A percentile compares a stretch with the other conserved stretches of the same genome.
Evolutionary conservation across 2,888 invertebrate species (phyloP).

Genomic region (Drosophila borealis): DNA sequence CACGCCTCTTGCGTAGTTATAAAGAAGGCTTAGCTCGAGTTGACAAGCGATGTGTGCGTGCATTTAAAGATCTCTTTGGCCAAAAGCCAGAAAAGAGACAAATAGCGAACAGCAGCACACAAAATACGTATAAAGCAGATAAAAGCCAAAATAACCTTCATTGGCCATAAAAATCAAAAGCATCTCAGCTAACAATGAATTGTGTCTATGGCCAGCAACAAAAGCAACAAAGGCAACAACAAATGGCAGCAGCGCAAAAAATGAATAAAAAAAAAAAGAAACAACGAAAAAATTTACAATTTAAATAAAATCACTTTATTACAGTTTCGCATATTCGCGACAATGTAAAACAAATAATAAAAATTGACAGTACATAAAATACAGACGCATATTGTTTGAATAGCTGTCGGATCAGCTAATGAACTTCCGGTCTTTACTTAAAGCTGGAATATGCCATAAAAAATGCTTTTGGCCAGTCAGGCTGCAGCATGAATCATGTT

Average conservation of each 20-base stretch:
- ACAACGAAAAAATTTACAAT: slow-evolving; percentile 62
- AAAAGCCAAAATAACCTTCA: slow-evolving; percentile 74
- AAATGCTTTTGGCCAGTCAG: background rate
- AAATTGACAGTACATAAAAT: slow-evolving; percentile 67
- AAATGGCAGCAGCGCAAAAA: slow-evolving; percentile 14
- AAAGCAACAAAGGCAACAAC: slow-evolving; percentile 36
- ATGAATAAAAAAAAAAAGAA: slow-evolving; percentile 4
- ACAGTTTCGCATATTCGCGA: slow-evolving; percentile 72
- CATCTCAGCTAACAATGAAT: slow-evolving; percentile 65
- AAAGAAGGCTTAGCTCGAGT: slow-evolving; percentile 17
- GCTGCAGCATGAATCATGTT: slow-evolving; percentile 47
- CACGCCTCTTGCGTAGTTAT: slow-evolving; percentile 36
- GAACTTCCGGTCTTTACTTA: slow-evolving; percentile 69
- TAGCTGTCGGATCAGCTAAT: slow-evolving; percentile 38
- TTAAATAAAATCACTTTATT: slow-evolving; percentile 74
- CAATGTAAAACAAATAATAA: slow-evolving; percentile 76
- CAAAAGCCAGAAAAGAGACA: slow-evolving; percentile 35
- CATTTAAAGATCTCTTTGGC: slow-evolving; percentile 38
- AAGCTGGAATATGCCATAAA: slow-evolving; percentile 2
- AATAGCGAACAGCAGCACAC: slow-evolving; percentile 32
- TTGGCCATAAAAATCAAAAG: slow-evolving; percentile 73
- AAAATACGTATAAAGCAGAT: slow-evolving; percentile 42
- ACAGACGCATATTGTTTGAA: slow-evolving; percentile 53
- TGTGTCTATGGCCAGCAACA: slow-evolving; percentile 60
- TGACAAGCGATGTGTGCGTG: slow-evolving; percentile 29